A percentile compares a stretch with the other conserved stretches of the same genome.
phyloP scores from a whole-genome alignment of 2,797 vertebrate genomes.

The Oryzias sinensis region DNA sequence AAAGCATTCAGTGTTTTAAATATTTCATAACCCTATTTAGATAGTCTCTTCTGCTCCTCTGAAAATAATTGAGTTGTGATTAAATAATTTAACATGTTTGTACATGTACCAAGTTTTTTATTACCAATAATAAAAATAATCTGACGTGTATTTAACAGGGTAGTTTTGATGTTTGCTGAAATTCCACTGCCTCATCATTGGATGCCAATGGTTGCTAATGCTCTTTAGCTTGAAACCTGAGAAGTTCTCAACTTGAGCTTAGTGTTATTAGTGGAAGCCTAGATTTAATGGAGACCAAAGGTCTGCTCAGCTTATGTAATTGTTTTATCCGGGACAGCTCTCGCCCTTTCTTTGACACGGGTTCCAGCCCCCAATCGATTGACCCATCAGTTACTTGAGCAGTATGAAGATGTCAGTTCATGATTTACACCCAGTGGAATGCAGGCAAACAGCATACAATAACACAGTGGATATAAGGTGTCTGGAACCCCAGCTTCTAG shows the following conservation, averaged over 20 bases:
- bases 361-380: slow-evolving; percentile 18
- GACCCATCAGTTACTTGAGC: slow-evolving; percentile 42
- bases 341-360: slow-evolving; percentile 17
- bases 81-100: no score
- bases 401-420: slow-evolving; percentile 24
- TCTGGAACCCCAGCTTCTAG: slow-evolving; percentile 20
- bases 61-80: background rate
- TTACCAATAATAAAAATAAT: background rate
- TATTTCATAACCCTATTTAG: slow-evolving; percentile 13
- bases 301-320: slow-evolving; percentile 55
- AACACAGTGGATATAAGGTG: slow-evolving; percentile 13
- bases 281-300: slow-evolving; percentile 56
- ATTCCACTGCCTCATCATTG: background rate
- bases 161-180: background rate
- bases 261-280: slow-evolving; percentile 37
- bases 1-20: slow-evolving; percentile 26
- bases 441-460: background rate
- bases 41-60: slow-evolving; percentile 7
- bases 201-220: slow-evolving; percentile 30
- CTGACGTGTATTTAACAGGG: background rate
- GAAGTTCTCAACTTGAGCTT: slow-evolving; percentile 45
- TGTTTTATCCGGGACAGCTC: slow-evolving; percentile 46
- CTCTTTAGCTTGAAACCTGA: slow-evolving; percentile 49
- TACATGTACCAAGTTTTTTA: no score
- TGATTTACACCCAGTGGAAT: slow-evolving; percentile 29